These are phyloP conservation scores for Gallinago solitaria DNA, from an alignment of 2,797 vertebrate species.

Conservation along the genomic window DNA sequence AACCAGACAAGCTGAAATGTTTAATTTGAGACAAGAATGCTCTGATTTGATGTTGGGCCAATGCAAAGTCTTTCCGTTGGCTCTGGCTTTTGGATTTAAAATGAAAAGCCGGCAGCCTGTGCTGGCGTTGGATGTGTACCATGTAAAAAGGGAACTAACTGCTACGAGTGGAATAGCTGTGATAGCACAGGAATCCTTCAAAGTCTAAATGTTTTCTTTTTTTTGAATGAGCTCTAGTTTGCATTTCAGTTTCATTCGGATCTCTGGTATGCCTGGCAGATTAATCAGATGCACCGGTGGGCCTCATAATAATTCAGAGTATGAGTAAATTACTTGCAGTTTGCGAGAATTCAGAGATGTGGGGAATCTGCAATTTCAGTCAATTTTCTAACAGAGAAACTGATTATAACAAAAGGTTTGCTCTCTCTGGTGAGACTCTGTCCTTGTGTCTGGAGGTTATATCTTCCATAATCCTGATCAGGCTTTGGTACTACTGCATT, in stretches of 20 bases:
- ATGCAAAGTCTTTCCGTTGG: not conserved
- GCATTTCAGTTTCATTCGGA: not conserved
- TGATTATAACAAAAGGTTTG: not conserved
- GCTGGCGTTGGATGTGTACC: not conserved
- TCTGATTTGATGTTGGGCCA: not conserved
- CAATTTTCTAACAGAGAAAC: not conserved
- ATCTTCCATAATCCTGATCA: not conserved
- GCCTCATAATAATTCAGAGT: not conserved
- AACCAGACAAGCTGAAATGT: rapidly evolving
- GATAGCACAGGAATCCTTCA: not conserved
- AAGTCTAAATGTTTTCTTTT: not conserved
- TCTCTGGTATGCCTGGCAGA: not conserved
- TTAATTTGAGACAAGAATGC: rapidly evolving
- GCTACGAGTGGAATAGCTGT: not conserved
- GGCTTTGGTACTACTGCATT: not conserved
- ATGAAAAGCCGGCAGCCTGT: not conserved
- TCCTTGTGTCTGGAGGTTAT: not conserved
- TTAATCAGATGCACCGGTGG: not conserved
- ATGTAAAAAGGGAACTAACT: not conserved
- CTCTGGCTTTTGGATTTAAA: not conserved
- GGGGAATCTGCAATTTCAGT: not conserved
- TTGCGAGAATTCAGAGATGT: not conserved
- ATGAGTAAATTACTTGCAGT: not conserved
- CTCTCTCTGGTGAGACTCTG: not conserved
- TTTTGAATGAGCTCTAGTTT: not conserved